Percentiles rank a stretch among this genome's conserved stretches.
Evolutionary conservation across 2,113 vertebrate genomes (phyloP).

Genomic region (Clarias batrachus): DNA sequence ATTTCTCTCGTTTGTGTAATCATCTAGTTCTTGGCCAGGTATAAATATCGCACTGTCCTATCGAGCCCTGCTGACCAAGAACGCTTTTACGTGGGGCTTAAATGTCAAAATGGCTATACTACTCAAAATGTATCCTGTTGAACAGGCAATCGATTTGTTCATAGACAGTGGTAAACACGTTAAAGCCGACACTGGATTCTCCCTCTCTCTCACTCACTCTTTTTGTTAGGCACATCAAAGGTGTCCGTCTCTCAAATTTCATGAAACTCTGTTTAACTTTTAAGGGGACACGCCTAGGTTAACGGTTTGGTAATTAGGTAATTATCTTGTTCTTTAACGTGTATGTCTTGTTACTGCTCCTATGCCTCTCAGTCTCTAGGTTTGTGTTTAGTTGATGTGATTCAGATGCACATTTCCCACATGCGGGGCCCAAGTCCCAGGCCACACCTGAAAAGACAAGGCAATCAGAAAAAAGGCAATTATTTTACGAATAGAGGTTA

Average conservation of each 20-base stretch:
- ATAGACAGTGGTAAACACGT: conserved; percentile 79
- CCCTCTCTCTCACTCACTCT: conserved; percentile 25
- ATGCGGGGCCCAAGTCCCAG: conserved; percentile 97
- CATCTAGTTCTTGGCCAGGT: conserved; percentile 87
- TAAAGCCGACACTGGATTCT: conserved; percentile 80
- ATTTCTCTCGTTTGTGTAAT: conserved; percentile 84
- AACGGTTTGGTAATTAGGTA: conserved; percentile 64
- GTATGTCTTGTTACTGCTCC: conserved; percentile 67
- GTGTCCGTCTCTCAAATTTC: conserved; percentile 67
- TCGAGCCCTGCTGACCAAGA: conserved; percentile 88
- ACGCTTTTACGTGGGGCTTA: conserved; percentile 79
- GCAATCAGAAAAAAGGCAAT: conserved; percentile 1
- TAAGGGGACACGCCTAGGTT: conserved; percentile 69
- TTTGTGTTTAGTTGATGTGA: conserved; percentile 90
- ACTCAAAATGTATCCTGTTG: conserved; percentile 87
- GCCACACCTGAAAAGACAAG: conserved; percentile 91
- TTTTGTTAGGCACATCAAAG: conserved; percentile 92
- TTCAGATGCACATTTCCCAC: conserved; percentile 99
- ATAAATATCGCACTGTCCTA: conserved; percentile 86
- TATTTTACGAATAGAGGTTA: neutral
- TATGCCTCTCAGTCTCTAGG: conserved; percentile 67
- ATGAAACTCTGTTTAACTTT: conserved; percentile 57
- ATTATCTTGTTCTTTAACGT: conserved; percentile 63
- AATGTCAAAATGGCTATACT: conserved; percentile 93
- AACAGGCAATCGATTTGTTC: conserved; percentile 86